Conservation (phyloP, 2,888 invertebrate genomes). For the Vannuccia rotundouncinata region DNA sequence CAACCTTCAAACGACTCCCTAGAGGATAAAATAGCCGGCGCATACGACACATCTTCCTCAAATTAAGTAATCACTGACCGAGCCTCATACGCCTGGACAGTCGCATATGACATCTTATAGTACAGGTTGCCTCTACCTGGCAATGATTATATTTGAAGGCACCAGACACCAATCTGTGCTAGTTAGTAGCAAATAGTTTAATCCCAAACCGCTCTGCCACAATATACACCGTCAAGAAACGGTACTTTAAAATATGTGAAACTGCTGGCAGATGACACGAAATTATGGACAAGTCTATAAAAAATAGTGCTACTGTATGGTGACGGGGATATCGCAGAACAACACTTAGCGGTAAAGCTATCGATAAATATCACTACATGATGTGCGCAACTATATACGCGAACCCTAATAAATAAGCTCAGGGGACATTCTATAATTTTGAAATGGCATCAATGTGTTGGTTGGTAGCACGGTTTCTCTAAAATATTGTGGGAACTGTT, state of each 20-base stretch:
- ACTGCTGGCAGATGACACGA: conserved; percentile 16
- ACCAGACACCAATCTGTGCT: background rate
- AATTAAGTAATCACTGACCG: background rate
- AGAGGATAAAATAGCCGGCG: background rate
- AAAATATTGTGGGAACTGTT: background rate
- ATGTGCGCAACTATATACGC: background rate
- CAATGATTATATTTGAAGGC: background rate
- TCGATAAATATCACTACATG: background rate
- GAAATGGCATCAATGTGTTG: background rate
- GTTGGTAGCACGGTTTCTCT: background rate
- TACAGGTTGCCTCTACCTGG: conserved; percentile 8
- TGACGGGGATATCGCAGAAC: background rate
- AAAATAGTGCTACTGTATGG: background rate
- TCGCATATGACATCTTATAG: background rate
- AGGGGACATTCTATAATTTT: background rate
- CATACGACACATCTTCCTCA: background rate
- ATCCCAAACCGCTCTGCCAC: background rate
- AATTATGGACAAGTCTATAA: conserved; percentile 16
- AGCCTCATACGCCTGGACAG: background rate
- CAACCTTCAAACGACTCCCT: background rate
- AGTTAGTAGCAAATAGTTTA: conserved; percentile 3
- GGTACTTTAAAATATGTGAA: background rate
- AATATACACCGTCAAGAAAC: background rate
- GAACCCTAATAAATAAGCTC: background rate
- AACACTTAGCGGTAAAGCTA: conserved; percentile 1